phyloP scores from a whole-genome alignment of 1,140 invertebrate species.

The Trichogramma pretiosum region DNA sequence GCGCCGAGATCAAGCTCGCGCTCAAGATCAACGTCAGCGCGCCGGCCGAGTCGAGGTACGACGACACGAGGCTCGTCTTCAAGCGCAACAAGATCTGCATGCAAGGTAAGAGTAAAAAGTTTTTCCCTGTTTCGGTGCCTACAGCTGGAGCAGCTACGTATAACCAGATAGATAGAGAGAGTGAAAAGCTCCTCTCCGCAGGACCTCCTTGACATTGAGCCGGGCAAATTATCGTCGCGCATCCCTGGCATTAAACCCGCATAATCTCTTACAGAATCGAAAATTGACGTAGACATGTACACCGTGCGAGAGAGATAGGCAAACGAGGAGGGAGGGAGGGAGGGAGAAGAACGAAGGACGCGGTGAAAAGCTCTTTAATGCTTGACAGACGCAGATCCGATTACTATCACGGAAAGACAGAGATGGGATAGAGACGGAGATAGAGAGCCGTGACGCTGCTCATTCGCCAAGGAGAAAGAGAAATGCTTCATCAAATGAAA shows the following conservation, averaged over 20 bases:
- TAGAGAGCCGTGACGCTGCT: no score
- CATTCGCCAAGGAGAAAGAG: no score
- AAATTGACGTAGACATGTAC: no score
- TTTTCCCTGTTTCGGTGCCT: background rate
- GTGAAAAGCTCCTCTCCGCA: no score
- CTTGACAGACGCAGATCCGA: conserved; percentile 19
- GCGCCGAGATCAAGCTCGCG: conserved; percentile 66
- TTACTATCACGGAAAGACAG: conserved; percentile 30
- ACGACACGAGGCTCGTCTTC: conserved; percentile 68
- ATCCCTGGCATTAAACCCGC: no score
- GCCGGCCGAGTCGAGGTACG: conserved; percentile 51
- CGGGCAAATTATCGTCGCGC: no score
- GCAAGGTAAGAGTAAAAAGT: conserved; percentile 52
- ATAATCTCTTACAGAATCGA: no score
- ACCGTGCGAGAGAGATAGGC: background rate
- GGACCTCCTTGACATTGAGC: no score
- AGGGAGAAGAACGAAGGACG: conserved; percentile 13
- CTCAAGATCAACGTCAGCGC: conserved; percentile 69
- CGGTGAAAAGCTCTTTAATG: conserved; percentile 8
- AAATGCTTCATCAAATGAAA: conserved; percentile 41
- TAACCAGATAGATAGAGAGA: background rate
- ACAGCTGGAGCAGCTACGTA: background rate
- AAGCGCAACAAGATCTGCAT: conserved; percentile 80
- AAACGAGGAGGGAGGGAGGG: background rate
- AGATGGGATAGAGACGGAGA: no score